These are phyloP conservation scores for Ginglymostoma cirratum DNA, from an alignment of 2,113 vertebrate species.

Conservation along the genomic window DNA sequence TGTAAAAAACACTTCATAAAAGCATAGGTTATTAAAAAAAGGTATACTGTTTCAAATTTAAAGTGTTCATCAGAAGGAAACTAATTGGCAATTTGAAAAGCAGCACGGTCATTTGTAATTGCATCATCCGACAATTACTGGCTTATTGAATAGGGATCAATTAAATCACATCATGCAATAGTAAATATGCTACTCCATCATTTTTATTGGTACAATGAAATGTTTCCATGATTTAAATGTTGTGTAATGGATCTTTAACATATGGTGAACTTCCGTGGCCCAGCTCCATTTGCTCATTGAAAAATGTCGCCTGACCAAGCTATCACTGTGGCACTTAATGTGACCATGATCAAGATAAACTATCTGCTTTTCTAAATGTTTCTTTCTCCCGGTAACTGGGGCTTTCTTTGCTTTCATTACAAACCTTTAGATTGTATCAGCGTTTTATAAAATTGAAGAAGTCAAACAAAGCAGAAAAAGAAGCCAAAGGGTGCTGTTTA, in stretches of 20 bases:
- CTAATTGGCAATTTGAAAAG: neutral
- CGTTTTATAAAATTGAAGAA: neutral
- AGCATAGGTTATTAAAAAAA: neutral
- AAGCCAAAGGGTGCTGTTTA: neutral
- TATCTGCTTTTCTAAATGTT: neutral
- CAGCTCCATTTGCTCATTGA: neutral
- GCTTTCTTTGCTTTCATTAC: neutral
- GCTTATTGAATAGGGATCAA: neutral
- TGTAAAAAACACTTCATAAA: neutral
- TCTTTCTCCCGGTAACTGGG: neutral
- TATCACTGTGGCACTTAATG: neutral
- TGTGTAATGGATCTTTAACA: neutral
- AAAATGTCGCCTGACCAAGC: neutral
- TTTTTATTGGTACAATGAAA: neutral
- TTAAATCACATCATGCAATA: neutral
- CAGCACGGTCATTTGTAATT: neutral
- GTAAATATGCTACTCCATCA: neutral
- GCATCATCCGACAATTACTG: neutral
- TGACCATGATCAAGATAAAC: neutral
- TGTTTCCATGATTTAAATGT: neutral
- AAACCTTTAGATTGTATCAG: neutral
- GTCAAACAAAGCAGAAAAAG: neutral
- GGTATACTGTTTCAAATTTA: neutral
- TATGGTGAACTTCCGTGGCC: neutral
- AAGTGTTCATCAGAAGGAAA: neutral